Percentiles rank a stretch among this genome's conserved stretches.
These are phyloP conservation scores for Papilio elwesi DNA, from an alignment of 2,888 invertebrate species.

Conservation along the genomic window DNA sequence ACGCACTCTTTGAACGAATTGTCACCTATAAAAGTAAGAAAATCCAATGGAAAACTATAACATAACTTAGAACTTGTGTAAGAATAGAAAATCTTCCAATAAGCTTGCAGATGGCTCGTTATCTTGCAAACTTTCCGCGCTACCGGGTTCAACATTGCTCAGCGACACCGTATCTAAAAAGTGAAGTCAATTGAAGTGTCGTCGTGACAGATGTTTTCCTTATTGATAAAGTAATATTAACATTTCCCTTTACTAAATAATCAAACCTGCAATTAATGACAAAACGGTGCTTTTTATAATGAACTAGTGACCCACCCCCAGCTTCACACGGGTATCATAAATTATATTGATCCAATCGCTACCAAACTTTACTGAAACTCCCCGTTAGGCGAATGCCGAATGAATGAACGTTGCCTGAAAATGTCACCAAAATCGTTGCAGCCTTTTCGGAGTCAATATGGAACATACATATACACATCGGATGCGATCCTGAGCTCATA, in stretches of 20 bases:
- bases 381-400: too few species aligned
- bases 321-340: too few species aligned
- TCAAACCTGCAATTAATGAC: neutral
- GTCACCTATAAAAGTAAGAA: neutral
- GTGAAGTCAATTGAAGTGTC: slow-evolving; percentile 31
- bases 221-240: slow-evolving; percentile 1
- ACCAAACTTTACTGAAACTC: too few species aligned
- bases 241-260: neutral
- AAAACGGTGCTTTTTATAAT: too few species aligned
- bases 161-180: slow-evolving; percentile 35
- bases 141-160: slow-evolving; percentile 29
- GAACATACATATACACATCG: too few species aligned
- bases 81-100: slow-evolving; percentile 13
- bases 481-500: too few species aligned
- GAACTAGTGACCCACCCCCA: too few species aligned
- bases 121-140: slow-evolving; percentile 33
- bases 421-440: too few species aligned
- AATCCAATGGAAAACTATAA: neutral
- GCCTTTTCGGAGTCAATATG: too few species aligned
- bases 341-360: too few species aligned
- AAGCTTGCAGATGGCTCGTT: slow-evolving; percentile 31
- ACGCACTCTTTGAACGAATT: neutral
- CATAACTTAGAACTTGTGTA: slow-evolving; percentile 1
- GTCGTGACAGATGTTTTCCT: slow-evolving; percentile 10
- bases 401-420: too few species aligned